phyloP scores from a whole-genome alignment of 2,888 invertebrate genomes.

The Sylvicola cinctus region DNA sequence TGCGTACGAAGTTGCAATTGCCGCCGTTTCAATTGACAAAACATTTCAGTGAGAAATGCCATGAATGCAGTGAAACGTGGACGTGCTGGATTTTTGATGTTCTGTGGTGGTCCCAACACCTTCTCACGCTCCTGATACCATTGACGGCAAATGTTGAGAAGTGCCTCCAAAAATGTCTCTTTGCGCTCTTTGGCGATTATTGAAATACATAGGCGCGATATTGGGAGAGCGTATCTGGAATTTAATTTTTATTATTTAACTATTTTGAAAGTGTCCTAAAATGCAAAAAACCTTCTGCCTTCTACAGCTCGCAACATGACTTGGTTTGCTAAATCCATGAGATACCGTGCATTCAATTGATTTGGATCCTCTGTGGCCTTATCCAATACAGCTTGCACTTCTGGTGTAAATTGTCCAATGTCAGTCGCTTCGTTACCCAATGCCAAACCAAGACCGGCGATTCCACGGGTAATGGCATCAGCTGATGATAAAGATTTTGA shows the following conservation, averaged over 20 bases:
- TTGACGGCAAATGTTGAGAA: conserved; percentile 76
- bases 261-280: neutral
- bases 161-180: conserved; percentile 73
- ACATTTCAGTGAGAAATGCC: conserved; percentile 79
- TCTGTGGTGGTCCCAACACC: conserved; percentile 29
- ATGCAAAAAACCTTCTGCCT: conserved; percentile 23
- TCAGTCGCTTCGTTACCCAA: conserved; percentile 52
- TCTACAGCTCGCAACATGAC: conserved; percentile 64
- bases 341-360: conserved; percentile 43
- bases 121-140: conserved; percentile 72
- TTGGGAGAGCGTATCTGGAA: conserved; percentile 56
- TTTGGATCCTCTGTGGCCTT: conserved; percentile 69
- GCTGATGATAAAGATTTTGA: conserved; percentile 66
- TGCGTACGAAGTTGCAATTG: conserved; percentile 33
- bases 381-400: conserved; percentile 51
- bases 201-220: conserved; percentile 65
- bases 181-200: conserved; percentile 74
- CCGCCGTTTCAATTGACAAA: conserved; percentile 58
- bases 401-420: conserved; percentile 50
- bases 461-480: conserved; percentile 44
- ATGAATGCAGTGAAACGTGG: conserved; percentile 64
- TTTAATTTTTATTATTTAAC: neutral
- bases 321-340: conserved; percentile 71
- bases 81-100: conserved; percentile 35
- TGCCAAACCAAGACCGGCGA: conserved; percentile 39